A percentile compares a stretch with the other conserved stretches of the same genome.
Conservation (phyloP, 2,888 invertebrate genomes). For the Ryuthela nishihirai region DNA sequence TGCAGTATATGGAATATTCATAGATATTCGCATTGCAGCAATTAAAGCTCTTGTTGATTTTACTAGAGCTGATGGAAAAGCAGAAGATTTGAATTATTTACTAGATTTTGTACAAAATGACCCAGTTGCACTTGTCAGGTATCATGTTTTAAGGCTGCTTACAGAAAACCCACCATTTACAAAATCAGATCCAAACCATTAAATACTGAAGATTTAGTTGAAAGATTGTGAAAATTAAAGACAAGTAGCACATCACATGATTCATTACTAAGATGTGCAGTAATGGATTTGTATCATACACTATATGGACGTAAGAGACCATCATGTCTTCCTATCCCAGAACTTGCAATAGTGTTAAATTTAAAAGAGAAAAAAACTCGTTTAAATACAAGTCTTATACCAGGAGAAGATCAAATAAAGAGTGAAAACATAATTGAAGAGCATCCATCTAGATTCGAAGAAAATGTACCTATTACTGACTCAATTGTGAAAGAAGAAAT, state of each 20-base stretch:
- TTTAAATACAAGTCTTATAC: conserved; percentile 40
- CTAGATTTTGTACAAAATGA: conserved; percentile 81
- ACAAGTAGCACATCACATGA: conserved; percentile 81
- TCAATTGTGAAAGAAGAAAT: conserved; percentile 9
- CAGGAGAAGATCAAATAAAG: conserved; percentile 1
- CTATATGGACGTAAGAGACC: conserved; percentile 80
- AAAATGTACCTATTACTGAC: no score
- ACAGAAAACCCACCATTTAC: conserved; percentile 62
- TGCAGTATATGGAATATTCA: conserved; percentile 83
- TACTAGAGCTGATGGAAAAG: conserved; percentile 71
- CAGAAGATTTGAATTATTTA: conserved; percentile 76
- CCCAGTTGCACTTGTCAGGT: conserved; percentile 63
- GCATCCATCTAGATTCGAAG: conserved; percentile 4
- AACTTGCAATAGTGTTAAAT: conserved; percentile 46
- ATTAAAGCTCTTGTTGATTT: conserved; percentile 84
- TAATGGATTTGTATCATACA: conserved; percentile 86
- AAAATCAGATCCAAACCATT: conserved; percentile 48
- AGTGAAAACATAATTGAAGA: not conserved
- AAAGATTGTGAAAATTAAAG: conserved; percentile 74
- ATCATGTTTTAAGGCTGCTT: conserved; percentile 65
- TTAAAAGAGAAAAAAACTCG: conserved; percentile 48
- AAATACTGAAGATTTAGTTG: conserved; percentile 76
- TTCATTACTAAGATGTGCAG: conserved; percentile 79
- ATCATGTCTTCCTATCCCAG: conserved; percentile 55
- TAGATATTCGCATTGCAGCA: conserved; percentile 84